Conservation (phyloP, 2,888 invertebrate species). For the Caenorhabditis sp. region DNA sequence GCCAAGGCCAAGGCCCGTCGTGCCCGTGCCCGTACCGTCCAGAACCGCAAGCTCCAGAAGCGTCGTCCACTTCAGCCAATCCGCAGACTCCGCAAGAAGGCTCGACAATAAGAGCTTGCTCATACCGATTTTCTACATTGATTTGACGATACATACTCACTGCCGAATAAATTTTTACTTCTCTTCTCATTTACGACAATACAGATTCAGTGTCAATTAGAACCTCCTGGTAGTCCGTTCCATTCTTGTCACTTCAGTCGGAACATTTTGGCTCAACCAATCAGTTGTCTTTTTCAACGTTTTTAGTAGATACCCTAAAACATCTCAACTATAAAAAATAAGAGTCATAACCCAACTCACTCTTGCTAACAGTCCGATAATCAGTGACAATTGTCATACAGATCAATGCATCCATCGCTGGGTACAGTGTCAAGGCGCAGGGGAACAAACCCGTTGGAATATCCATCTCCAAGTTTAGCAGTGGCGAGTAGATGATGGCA, state of each 20-base stretch:
- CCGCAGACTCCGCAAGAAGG: slow-evolving; percentile 39
- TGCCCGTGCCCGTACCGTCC: slow-evolving; percentile 45
- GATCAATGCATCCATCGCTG: slow-evolving; percentile 36
- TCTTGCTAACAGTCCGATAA: slow-evolving; percentile 14
- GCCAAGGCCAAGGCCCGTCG: slow-evolving; percentile 53
- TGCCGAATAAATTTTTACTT: background rate
- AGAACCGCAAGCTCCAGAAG: slow-evolving; percentile 27
- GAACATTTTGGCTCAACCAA: no score
- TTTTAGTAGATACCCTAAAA: no score
- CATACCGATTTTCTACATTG: no score
- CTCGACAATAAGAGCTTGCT: slow-evolving; percentile 44
- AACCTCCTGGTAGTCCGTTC: no score
- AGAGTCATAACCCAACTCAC: no score
- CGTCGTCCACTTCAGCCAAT: slow-evolving; percentile 48
- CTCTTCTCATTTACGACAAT: no score
- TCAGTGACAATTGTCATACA: slow-evolving; percentile 33
- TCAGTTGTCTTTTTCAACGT: no score
- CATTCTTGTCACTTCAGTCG: no score
- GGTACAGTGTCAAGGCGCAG: slow-evolving; percentile 25
- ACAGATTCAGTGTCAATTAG: no score
- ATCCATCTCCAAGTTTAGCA: slow-evolving; percentile 15
- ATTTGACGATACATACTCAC: no score
- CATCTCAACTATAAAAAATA: no score
- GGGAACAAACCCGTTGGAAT: slow-evolving; percentile 18
- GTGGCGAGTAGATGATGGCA: slow-evolving; percentile 18